Conservation (phyloP, 2,113 vertebrate genomes). For the Coregonus clupeaformis region DNA sequence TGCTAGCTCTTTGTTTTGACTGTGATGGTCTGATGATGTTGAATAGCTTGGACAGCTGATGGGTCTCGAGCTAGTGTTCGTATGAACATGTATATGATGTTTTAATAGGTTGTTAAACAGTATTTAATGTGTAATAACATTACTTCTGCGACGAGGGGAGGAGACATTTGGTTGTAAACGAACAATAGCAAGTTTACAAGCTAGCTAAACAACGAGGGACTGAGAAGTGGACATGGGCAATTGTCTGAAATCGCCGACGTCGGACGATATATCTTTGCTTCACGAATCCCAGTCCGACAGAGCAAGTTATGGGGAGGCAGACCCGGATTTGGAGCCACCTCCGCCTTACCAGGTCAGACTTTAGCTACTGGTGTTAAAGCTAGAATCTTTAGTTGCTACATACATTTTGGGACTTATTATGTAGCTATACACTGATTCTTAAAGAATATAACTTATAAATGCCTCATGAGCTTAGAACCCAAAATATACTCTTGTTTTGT, state of each 20-base stretch:
- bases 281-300: conserved; percentile 84
- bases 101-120: not conserved
- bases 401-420: too few relatives aligned
- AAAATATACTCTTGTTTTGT: too few relatives aligned
- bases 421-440: too few relatives aligned
- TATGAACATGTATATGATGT: conserved; percentile 16
- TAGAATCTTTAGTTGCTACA: not conserved
- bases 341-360: conserved; percentile 88
- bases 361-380: too few relatives aligned
- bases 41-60: conserved; percentile 4
- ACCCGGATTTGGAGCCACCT: conserved; percentile 90
- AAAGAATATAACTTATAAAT: too few relatives aligned
- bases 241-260: conserved; percentile 91
- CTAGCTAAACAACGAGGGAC: not conserved
- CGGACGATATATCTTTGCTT: conserved; percentile 91
- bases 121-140: not conserved
- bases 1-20: conserved; percentile 65
- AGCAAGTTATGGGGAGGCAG: conserved; percentile 88
- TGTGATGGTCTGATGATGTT: conserved; percentile 45
- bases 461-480: too few relatives aligned
- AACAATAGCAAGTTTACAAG: conserved; percentile 13
- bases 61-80: not conserved
- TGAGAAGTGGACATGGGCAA: conserved; percentile 83
- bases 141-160: not conserved
- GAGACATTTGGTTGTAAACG: not conserved